phyloP scores from a whole-genome alignment of 1,140 invertebrate species.

The Lasaia peninsularis region DNA sequence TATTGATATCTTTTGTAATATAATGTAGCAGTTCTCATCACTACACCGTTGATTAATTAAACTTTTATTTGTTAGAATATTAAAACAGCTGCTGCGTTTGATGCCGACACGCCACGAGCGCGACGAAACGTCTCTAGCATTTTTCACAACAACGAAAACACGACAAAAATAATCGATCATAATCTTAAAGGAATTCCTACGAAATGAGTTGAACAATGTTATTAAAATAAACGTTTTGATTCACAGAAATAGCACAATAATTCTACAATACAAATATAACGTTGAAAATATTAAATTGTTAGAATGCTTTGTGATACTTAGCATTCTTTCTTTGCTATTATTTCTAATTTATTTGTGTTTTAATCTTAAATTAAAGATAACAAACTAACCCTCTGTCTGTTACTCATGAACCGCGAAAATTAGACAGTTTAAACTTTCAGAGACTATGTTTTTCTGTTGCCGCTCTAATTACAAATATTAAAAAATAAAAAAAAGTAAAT shows the following conservation, averaged over 20 bases:
- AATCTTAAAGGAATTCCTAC: slow-evolving; percentile 54
- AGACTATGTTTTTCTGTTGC: no score
- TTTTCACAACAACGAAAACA: slow-evolving; percentile 42
- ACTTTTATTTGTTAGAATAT: slow-evolving; percentile 70
- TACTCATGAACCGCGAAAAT: no score
- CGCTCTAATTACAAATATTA: no score
- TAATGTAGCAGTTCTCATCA: slow-evolving; percentile 12
- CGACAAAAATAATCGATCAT: slow-evolving; percentile 53
- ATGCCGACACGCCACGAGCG: slow-evolving; percentile 57
- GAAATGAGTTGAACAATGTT: slow-evolving; percentile 40
- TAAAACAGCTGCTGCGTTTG: slow-evolving; percentile 63
- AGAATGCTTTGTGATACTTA: not conserved
- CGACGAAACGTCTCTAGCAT: slow-evolving; percentile 54
- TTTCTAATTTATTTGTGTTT: not conserved
- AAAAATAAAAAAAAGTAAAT: no score
- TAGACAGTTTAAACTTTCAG: no score
- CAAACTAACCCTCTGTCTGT: no score
- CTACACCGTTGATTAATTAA: slow-evolving; percentile 57
- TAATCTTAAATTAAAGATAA: no score
- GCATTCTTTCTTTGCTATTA: not conserved
- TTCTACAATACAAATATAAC: not conserved
- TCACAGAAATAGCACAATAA: slow-evolving; percentile 12
- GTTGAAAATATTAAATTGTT: not conserved
- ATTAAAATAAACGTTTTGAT: slow-evolving; percentile 24
- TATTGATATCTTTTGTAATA: not conserved